phyloP scores from a whole-genome alignment of 2,113 vertebrate genomes.

The Saguinus imperator region DNA sequence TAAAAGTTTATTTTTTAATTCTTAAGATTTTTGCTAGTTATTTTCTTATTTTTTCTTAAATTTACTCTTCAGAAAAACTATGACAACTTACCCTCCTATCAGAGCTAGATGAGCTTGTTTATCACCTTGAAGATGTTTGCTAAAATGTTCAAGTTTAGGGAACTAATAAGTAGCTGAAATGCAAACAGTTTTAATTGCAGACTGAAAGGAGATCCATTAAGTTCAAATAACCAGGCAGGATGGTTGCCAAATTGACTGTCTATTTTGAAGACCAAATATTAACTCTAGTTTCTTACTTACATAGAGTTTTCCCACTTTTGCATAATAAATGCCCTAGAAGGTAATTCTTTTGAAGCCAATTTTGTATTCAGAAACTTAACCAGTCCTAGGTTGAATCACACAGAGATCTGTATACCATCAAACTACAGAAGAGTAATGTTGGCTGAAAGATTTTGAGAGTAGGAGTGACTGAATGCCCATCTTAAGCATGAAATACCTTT shows the following conservation, averaged over 20 bases:
- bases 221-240: background rate
- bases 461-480: background rate
- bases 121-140: background rate
- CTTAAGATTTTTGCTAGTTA: background rate
- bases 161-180: background rate
- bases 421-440: background rate
- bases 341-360: background rate
- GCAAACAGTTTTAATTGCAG: background rate
- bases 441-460: background rate
- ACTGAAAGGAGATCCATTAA: background rate
- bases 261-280: conserved; percentile 20
- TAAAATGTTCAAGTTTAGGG: conserved; percentile 17
- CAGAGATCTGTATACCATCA: background rate
- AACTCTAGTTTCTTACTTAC: background rate
- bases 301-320: background rate
- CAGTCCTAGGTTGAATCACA: background rate
- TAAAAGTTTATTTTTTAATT: conserved; percentile 46
- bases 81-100: background rate
- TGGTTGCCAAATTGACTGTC: background rate
- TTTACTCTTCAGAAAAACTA: background rate
- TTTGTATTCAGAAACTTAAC: conserved; percentile 25
- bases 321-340: background rate
- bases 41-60: conserved; percentile 14
- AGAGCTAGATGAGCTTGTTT: background rate
- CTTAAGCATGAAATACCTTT: background rate